phyloP scores from a whole-genome alignment of 1,140 invertebrate species.

The Zeugodacus cucurbitae region DNA sequence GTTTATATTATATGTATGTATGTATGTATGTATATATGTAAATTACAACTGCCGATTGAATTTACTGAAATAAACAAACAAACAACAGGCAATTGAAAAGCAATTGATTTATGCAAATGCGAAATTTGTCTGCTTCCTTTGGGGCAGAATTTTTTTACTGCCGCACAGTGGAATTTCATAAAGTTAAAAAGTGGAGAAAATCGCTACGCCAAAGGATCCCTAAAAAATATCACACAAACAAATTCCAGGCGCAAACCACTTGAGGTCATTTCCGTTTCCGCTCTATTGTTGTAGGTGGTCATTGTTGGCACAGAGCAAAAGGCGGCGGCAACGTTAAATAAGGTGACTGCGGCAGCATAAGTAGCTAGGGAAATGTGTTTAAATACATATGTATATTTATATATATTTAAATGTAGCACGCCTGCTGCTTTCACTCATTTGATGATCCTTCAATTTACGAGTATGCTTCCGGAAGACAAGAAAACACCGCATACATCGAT shows the following conservation, averaged over 20 bases:
- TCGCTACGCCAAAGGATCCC: neutral
- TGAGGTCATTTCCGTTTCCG: constrained; percentile 7
- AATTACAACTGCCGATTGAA: no score
- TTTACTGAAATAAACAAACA: neutral
- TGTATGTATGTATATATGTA: no score
- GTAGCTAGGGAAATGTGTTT: neutral
- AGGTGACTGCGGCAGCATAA: neutral
- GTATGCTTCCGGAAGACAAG: constrained; percentile 26
- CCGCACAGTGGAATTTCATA: neutral
- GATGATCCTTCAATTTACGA: constrained; percentile 30
- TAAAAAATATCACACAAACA: neutral
- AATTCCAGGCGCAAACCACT: neutral
- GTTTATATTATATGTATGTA: no score
- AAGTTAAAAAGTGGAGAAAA: neutral
- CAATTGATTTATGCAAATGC: constrained; percentile 17
- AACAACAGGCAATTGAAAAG: neutral
- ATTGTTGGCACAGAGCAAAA: neutral
- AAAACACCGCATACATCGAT: neutral
- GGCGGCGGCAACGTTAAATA: neutral
- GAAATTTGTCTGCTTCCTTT: neutral
- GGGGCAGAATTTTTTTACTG: neutral
- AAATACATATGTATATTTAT: neutral
- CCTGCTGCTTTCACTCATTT: neutral
- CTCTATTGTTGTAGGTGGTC: neutral
- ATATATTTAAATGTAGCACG: neutral